Evolutionary conservation across 1,140 invertebrate genomes (phyloP), one percentile per base, ranked within the genome.

Genomic region (Scaptomyza pallida): DNA sequence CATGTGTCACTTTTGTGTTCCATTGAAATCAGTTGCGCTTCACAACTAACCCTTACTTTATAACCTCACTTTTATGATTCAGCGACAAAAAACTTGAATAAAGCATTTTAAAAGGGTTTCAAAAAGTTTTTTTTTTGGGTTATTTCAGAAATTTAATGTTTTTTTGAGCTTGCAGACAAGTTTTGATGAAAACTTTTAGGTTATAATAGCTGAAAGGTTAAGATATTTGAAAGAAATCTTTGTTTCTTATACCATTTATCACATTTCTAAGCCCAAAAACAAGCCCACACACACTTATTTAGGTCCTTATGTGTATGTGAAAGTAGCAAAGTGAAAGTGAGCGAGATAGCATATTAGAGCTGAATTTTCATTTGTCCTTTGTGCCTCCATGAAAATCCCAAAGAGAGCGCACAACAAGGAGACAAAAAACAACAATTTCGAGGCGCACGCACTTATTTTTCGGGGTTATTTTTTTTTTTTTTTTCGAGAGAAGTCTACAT

Each of bases 361-460:
- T 80, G 57, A 82, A 77, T 64, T 81, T 81, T 80, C 78, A 81
- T 82, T 81, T 81, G 78, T 81, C 70, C 78, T 60, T 78, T 78
- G 51, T 62, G 59, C 56, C 40, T 41, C 50, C 26, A 59, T 45
- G 51, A 37, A 47, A 30, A 30, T n/a, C 8, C 44, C 43, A 41
- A 51, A 59, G 62, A 51, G 72, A 54, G 43, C 35, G 57, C 41
- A 17, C 26, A 35, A 35, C 10, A 33, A 59, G 43, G 35, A 35
- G 6, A 17, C 30, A 33, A 47, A 23, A 30, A 5, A 37, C 16
- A 43, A 37, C 33, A 43, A 48, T 15, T 5, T 26, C 23, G 69
- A 80, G 78, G 78, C 78, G 78, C 78, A 81, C 78, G 78, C 78
- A 82, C 74, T 78, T 81, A 82, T 65, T 47, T 81, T 82, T 65